Conservation (phyloP, 2,113 vertebrate species). For the Cebidichthys violaceus region DNA sequence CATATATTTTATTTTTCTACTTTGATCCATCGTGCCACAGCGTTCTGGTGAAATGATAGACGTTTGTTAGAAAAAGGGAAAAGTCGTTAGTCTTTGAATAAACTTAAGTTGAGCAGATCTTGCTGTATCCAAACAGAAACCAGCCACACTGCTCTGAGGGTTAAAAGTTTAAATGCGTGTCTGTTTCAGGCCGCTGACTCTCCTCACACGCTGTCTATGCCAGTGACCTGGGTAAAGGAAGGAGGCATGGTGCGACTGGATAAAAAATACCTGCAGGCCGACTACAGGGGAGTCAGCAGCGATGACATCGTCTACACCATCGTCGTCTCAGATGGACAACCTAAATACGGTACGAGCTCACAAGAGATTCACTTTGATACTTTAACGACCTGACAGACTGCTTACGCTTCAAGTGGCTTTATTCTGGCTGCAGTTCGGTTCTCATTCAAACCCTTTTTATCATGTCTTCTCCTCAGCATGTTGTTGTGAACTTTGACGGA, state of each 20-base stretch:
- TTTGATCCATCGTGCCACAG: not conserved
- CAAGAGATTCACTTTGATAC: not conserved
- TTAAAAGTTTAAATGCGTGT: not conserved
- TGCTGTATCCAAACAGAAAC: not conserved
- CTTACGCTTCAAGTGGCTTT: not conserved
- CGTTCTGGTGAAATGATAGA: not conserved
- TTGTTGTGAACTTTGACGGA: too few species aligned
- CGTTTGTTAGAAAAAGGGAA: not conserved
- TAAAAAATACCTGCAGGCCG: slow-evolving; percentile 84
- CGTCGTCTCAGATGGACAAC: slow-evolving; percentile 72
- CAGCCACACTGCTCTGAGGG: not conserved
- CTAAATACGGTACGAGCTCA: slow-evolving; percentile 86
- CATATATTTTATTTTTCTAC: not conserved
- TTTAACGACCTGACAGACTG: not conserved
- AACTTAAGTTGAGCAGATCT: not conserved
- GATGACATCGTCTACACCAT: slow-evolving; percentile 90
- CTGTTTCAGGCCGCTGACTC: slow-evolving; percentile 75
- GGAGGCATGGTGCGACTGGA: slow-evolving; percentile 94
- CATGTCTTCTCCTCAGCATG: not conserved
- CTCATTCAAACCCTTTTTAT: not conserved
- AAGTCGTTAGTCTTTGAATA: not conserved
- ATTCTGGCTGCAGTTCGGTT: not conserved
- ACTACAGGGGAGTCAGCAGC: slow-evolving; percentile 80
- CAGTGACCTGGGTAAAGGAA: slow-evolving; percentile 92
- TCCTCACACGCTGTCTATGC: slow-evolving; percentile 81